Conservation (phyloP, 2,797 vertebrate species). For the Sparus aurata region DNA sequence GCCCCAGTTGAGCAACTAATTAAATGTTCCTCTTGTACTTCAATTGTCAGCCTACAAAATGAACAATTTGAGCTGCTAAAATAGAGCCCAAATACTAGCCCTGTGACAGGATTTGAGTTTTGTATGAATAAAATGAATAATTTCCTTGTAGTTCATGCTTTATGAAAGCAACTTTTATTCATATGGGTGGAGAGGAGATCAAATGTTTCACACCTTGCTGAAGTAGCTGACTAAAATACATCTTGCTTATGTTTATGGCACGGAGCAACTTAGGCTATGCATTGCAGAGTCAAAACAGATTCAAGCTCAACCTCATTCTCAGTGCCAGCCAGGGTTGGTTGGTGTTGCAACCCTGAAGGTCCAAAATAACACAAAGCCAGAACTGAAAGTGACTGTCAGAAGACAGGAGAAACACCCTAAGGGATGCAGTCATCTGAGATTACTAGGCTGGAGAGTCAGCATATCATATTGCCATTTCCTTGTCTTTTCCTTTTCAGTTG, state of each 20-base stretch:
- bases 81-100: neutral
- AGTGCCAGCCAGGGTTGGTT: conserved; percentile 39
- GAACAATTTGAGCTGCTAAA: neutral
- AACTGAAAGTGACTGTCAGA: conserved; percentile 55
- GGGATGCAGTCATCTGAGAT: conserved; percentile 55
- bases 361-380: conserved; percentile 57
- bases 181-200: conserved; percentile 7
- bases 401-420: conserved; percentile 46
- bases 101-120: neutral
- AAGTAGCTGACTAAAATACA: conserved; percentile 34
- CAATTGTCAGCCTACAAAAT: conserved; percentile 3
- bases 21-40: neutral
- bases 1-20: neutral
- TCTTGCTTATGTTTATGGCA: conserved; percentile 30
- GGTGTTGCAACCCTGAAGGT: conserved; percentile 64
- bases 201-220: conserved; percentile 31
- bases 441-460: conserved; percentile 53
- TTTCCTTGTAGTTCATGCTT: conserved; percentile 36
- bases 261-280: conserved; percentile 11
- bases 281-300: conserved; percentile 50
- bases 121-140: conserved; percentile 15
- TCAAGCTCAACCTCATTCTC: conserved; percentile 37
- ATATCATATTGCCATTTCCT: conserved; percentile 60
- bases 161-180: conserved; percentile 27
- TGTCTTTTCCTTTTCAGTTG: conserved; percentile 42